Evolutionary conservation across 1,140 invertebrate species (phyloP).

Genomic region (Aradophagus sp.): DNA sequence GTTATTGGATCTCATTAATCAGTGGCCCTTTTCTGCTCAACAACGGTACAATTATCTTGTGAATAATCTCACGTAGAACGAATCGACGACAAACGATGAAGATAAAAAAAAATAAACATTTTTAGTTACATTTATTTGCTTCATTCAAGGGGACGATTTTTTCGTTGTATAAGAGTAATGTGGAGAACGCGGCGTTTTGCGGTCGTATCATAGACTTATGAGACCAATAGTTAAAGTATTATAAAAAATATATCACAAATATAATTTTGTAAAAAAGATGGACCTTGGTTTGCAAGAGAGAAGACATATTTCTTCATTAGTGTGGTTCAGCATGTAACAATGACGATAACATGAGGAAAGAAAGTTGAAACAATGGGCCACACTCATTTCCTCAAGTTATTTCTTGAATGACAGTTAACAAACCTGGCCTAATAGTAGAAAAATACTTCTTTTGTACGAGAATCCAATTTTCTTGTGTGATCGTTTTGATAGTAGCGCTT

Average conservation of each 20-base stretch:
- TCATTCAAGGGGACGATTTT: constrained; percentile 2
- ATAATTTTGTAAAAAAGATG: no score
- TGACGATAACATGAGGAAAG: no score
- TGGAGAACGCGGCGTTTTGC: not conserved
- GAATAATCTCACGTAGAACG: constrained; percentile 2
- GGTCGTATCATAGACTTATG: no score
- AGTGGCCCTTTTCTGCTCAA: constrained; percentile 1
- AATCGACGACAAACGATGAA: not conserved
- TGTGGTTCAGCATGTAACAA: no score
- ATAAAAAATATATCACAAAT: no score
- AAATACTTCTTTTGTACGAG: constrained; percentile 8
- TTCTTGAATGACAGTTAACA: constrained; percentile 28
- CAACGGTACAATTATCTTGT: constrained; percentile 29
- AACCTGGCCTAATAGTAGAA: constrained; percentile 31
- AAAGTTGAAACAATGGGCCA: no score
- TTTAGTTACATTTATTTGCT: constrained; percentile 26
- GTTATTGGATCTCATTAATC: not conserved
- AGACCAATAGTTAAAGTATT: constrained; percentile 28
- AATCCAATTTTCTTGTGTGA: constrained; percentile 27
- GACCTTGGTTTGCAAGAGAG: no score
- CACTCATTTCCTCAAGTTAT: constrained; percentile 9
- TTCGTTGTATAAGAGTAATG: constrained; percentile 13
- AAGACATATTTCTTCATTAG: not conserved
- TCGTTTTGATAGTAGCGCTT: constrained; percentile 40
- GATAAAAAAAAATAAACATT: constrained; percentile 13